phyloP scores from a whole-genome alignment of 2,797 vertebrate genomes.

The Decapterus maruadsi region DNA sequence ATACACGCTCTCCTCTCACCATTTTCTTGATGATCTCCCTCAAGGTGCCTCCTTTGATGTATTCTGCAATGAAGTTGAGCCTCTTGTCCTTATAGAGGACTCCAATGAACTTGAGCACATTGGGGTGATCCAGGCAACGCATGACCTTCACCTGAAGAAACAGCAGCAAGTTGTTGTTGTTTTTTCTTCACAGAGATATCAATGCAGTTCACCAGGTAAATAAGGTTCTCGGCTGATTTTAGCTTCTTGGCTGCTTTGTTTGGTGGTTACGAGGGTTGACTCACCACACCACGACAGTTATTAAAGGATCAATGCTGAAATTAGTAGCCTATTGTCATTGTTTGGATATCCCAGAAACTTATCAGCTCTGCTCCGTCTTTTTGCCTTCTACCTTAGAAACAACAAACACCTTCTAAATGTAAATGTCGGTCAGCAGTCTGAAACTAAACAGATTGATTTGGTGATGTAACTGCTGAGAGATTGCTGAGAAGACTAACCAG shows the following conservation, averaged over 20 bases:
- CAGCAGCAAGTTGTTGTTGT: not conserved
- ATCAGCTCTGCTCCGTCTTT: not conserved
- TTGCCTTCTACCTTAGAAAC: not conserved
- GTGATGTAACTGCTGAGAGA: not conserved
- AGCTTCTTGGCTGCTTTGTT: too few species aligned
- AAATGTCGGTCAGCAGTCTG: too few species aligned
- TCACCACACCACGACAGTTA: too few species aligned
- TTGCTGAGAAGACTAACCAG: not conserved
- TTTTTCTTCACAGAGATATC: not conserved
- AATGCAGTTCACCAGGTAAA: not conserved
- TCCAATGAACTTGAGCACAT: conserved; percentile 96
- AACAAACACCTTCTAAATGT: too few species aligned
- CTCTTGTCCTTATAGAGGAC: conserved; percentile 99
- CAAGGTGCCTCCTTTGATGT: conserved; percentile 96
- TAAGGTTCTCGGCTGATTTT: not conserved
- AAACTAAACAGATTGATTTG: not conserved
- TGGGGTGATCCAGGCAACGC: conserved; percentile 97
- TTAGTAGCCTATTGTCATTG: too few species aligned
- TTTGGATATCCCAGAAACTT: too few species aligned
- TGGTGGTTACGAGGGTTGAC: too few species aligned
- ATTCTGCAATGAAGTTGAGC: conserved; percentile 98
- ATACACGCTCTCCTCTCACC: conserved; percentile 83
- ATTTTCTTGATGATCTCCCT: conserved; percentile 96
- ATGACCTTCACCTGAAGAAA: conserved; percentile 95
- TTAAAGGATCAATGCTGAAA: too few species aligned